Evolutionary conservation across 2,113 vertebrate species (phyloP).

Genomic region (Tyto alba): DNA sequence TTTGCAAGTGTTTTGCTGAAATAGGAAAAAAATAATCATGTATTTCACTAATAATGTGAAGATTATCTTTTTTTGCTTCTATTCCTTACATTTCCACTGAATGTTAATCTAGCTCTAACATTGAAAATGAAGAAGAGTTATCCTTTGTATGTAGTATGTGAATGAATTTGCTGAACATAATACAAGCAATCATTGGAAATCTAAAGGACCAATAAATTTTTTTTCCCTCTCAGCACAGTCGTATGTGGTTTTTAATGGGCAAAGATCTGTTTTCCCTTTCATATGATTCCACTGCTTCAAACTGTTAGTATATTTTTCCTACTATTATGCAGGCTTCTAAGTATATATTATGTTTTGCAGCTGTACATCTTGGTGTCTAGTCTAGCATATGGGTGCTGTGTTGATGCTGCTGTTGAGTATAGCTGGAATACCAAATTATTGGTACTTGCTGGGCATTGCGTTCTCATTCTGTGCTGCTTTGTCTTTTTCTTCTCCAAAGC

Average conservation of each 20-base stretch:
- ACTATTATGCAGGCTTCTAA: not conserved
- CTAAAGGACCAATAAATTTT: conserved; percentile 38
- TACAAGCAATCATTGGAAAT: not conserved
- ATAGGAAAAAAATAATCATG: not conserved
- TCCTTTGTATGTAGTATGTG: conserved; percentile 1
- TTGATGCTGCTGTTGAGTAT: not conserved
- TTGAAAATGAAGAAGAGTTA: not conserved
- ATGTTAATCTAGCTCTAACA: conserved; percentile 29
- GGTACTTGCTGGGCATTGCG: not conserved
- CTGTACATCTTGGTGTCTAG: not conserved
- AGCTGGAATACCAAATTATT: not conserved
- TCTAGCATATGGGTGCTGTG: not conserved
- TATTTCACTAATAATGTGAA: not conserved
- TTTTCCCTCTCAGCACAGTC: not conserved
- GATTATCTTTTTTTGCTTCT: not conserved
- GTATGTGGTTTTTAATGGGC: not conserved
- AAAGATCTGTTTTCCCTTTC: not conserved
- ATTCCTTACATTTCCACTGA: not conserved
- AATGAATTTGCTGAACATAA: not conserved
- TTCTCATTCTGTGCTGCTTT: not conserved
- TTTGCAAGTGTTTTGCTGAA: not conserved
- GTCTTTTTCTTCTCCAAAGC: not conserved
- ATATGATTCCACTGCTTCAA: not conserved
- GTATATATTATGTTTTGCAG: not conserved
- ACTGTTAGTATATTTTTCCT: not conserved